Evolutionary conservation across 2,888 invertebrate species (phyloP).

Genomic region (Hyppa rectilinea): DNA sequence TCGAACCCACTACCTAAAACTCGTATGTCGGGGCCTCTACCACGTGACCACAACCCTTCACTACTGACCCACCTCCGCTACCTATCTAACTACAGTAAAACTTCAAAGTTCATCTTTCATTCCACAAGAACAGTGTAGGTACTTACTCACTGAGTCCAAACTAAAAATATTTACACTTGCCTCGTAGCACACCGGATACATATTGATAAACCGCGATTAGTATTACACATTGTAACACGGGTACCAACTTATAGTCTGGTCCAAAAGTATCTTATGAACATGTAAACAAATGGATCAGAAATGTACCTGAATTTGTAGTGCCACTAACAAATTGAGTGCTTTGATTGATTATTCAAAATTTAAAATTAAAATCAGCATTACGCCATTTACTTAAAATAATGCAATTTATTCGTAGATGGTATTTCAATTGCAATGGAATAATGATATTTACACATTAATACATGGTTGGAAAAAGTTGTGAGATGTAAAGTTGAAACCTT

Average conservation of each 20-base stretch:
- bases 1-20: too few relatives aligned
- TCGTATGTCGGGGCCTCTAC: too few relatives aligned
- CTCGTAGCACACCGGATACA: constrained; percentile 53
- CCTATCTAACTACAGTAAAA: not conserved
- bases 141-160: constrained; percentile 14
- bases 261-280: not conserved
- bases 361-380: not conserved
- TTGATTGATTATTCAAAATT: not conserved
- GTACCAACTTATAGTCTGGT: constrained; percentile 20
- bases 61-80: too few relatives aligned
- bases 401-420: too few relatives aligned
- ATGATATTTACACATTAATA: not conserved
- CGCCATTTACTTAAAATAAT: too few relatives aligned
- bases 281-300: not conserved
- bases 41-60: too few relatives aligned
- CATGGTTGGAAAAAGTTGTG: not conserved
- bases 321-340: not conserved
- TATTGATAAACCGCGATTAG: constrained; percentile 63
- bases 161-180: constrained; percentile 40
- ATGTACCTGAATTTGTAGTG: not conserved
- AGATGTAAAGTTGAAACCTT: not conserved
- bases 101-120: constrained; percentile 18
- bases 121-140: constrained; percentile 14
- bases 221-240: constrained; percentile 60
- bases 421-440: not conserved